Evolutionary conservation across 2,113 vertebrate genomes (phyloP).

Genomic region (Leucosticte australis): DNA sequence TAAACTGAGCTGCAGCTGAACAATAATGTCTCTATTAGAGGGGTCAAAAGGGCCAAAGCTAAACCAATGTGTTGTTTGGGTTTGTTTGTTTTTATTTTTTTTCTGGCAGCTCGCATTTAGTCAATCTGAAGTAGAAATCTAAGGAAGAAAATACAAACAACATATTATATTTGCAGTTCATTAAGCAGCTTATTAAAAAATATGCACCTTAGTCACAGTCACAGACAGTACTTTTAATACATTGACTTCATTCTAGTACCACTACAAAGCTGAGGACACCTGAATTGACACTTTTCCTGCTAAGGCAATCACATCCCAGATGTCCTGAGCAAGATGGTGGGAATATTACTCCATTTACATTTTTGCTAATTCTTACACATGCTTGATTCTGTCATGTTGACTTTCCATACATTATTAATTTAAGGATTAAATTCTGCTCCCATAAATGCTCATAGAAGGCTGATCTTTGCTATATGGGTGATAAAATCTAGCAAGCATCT

Average conservation of each 20-base stretch:
- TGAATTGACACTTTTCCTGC: background rate
- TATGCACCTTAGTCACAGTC: background rate
- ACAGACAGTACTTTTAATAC: background rate
- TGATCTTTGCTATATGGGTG: background rate
- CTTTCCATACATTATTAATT: background rate
- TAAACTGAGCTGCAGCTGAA: background rate
- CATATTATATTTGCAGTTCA: background rate
- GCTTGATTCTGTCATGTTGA: background rate
- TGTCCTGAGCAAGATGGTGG: background rate
- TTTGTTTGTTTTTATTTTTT: background rate
- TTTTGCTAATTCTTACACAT: background rate
- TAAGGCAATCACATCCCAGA: background rate
- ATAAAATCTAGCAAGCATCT: background rate
- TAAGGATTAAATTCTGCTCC: background rate
- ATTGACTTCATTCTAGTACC: background rate
- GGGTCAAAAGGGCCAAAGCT: background rate
- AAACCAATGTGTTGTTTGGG: background rate
- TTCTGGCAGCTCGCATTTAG: background rate
- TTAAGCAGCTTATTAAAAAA: background rate
- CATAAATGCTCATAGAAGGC: background rate
- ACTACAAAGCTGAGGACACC: background rate
- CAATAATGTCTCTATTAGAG: background rate
- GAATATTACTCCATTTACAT: background rate
- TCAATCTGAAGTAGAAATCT: background rate
- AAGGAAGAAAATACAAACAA: background rate